Evolutionary conservation across 2,797 vertebrate species (phyloP), one percentile per base, ranked within the genome.

Genomic region (Karalla daura): DNA sequence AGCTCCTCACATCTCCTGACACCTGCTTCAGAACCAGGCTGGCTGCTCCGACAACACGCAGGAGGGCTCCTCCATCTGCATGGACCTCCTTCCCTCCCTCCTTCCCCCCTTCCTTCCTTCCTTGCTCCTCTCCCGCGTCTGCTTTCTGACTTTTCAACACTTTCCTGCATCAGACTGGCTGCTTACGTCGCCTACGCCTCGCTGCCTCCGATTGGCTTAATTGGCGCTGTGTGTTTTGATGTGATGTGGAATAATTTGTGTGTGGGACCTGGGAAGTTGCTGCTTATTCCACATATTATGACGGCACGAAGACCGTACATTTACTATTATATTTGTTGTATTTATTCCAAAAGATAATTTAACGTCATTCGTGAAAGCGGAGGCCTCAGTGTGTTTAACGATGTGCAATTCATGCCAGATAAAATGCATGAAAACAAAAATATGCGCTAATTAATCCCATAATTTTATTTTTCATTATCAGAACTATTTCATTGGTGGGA

Each of bases 1-100:
- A 70, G 55, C 69, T 43, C 49, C 74, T 77, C 50, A 55, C 65
- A 63, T 80, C 64, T 64, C 70, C 84, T n/a, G n/a, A n/a, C n/a
- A n/a, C n/a, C n/a, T n/a, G n/a, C n/a, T n/a, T n/a, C n/a, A n/a
- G n/a, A n/a, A n/a, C n/a, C n/a, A n/a, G n/a, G n/a, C n/a, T n/a
- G n/a, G n/a, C n/a, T n/a, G n/a, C n/a, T n/a, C n/a, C n/a, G n/a
- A n/a, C n/a, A n/a, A n/a, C n/a, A n/a, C n/a, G n/a, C n/a, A n/a
- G n/a, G n/a, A n/a, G n/a, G n/a, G n/a, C n/a, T n/a, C n/a, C n/a
- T n/a, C n/a, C n/a, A n/a, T n/a, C n/a, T n/a, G 12, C 30, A 32
- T 5, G 20, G 46, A 41, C 18, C 47, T 39, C 8, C 13, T 49
- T 3, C 2, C 5, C 8, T 35, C 30, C 30, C 11, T 11, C 10